phyloP scores from a whole-genome alignment of 53 echinoderm and acorn worm species.

The Mesocentrotus franciscanus region DNA sequence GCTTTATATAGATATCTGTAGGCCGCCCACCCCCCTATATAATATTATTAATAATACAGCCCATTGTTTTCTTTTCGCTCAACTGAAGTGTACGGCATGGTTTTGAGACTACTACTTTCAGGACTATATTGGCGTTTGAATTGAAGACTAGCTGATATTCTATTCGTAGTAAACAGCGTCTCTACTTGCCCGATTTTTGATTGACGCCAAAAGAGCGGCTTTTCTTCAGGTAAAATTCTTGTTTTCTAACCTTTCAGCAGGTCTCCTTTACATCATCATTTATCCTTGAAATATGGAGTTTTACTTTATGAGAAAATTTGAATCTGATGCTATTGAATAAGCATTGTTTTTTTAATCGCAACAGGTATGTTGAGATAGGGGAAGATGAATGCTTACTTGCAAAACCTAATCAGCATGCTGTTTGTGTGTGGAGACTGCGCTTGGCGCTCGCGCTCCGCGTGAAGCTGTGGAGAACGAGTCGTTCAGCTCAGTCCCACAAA shows the following conservation, averaged over 20 bases:
- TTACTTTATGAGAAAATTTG: background rate
- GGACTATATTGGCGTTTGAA: background rate
- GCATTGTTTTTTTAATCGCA: background rate
- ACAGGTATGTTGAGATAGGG: conserved; percentile 33
- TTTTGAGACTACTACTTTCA: background rate
- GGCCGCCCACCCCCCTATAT: too few relatives aligned
- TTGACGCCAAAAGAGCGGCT: background rate
- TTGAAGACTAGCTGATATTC: background rate
- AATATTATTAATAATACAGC: too few relatives aligned
- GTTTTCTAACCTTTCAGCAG: background rate
- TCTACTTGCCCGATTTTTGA: background rate
- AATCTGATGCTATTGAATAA: background rate
- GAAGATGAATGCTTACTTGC: background rate
- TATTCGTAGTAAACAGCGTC: background rate
- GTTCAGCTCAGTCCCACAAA: background rate
- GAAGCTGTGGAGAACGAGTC: background rate
- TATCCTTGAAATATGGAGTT: background rate
- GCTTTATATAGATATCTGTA: too few relatives aligned
- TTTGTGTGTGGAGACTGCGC: conserved; percentile 14
- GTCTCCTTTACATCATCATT: background rate
- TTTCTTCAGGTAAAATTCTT: conserved; percentile 12
- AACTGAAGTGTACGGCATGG: background rate
- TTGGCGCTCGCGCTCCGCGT: background rate
- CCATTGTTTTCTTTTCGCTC: too few relatives aligned
- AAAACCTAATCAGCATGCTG: background rate